phyloP scores from a whole-genome alignment of 1,140 invertebrate species.

The Drosophila sp. region DNA sequence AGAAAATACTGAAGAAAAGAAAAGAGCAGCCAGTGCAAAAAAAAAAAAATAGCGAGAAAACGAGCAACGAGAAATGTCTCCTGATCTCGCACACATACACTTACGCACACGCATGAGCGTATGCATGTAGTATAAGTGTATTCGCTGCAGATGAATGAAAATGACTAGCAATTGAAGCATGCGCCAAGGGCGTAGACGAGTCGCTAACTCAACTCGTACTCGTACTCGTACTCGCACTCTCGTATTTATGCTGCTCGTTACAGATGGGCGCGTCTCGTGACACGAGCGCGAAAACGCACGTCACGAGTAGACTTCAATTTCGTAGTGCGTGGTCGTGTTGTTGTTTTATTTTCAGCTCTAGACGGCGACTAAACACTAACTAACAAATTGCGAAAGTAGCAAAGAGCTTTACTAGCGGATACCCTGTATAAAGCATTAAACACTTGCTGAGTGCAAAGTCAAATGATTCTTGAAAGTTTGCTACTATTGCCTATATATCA shows the following conservation, averaged over 20 bases:
- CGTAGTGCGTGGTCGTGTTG: not conserved
- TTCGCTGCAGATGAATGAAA: conserved; percentile 44
- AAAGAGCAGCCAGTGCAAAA: conserved; percentile 47
- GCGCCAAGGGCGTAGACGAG: conserved; percentile 33
- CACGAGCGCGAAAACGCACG: not conserved
- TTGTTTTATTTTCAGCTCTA: not conserved
- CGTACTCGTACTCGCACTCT: not conserved
- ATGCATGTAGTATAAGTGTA: not conserved
- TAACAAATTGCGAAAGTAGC: not conserved
- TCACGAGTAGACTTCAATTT: not conserved
- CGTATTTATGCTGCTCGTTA: conserved; percentile 5
- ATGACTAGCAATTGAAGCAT: conserved; percentile 38
- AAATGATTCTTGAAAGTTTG: no score
- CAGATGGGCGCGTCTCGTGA: conserved; percentile 16
- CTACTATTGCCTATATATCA: no score
- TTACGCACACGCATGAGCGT: not conserved
- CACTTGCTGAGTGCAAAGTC: no score
- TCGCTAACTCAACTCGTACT: conserved; percentile 11
- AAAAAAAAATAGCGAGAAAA: conserved; percentile 59
- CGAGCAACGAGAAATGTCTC: conserved; percentile 65
- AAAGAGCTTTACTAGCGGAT: not conserved
- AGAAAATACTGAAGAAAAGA: conserved; percentile 28
- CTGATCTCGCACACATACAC: conserved; percentile 23
- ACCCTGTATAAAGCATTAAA: not conserved
- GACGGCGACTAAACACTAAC: not conserved